Evolutionary conservation across 2,888 invertebrate genomes (phyloP), one percentile per base, ranked within the genome.

Genomic region (Scaptomyza flava): DNA sequence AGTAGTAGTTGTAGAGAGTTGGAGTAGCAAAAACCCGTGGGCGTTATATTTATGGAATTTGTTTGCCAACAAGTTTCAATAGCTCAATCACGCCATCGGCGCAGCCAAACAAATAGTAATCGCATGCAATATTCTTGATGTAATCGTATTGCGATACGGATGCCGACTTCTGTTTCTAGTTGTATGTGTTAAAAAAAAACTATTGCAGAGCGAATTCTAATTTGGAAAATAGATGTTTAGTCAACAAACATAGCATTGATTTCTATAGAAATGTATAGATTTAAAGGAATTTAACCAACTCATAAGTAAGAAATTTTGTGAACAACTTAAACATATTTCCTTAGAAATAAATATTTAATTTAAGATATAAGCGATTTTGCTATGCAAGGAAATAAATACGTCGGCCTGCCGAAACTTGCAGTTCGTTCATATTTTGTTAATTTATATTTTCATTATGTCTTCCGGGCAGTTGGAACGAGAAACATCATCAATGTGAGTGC

Each of bases 401-500:
- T 51, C 36, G 51, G 23, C 11, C n/a, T 27, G 42, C 42, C 42
- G 20, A 17, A 20, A 6, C 5, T 6, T 11, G 20, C 42, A 12
- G 36, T 36, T 14, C 14, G 20, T 14, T 36, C n/a, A 36, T n/a
- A n/a, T 11, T 23, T 51, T 36, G 36, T 23, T 51, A 31, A 47
- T 36, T 52, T 9, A 38, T 43, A 17, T 45, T 33, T 30, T 65
- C 7, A 34, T 36, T 7, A 34, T 50, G 23, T 48, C 9, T 23
- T 34, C 7, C 47, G 30, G 59, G 8, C 71, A 89, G 85, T 46
- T 60, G 47, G 65, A 81, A 65, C 62, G 63, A 77, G 69, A 67
- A 83, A 86, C 79, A 77, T 75, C 68, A 66, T 91, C 89, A 89
- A 91, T 90, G 91, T 91, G 88, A 91, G 81, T 78, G 89, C 89